phyloP scores from a whole-genome alignment of 1,140 invertebrate genomes.

The Drosophila dunni region DNA sequence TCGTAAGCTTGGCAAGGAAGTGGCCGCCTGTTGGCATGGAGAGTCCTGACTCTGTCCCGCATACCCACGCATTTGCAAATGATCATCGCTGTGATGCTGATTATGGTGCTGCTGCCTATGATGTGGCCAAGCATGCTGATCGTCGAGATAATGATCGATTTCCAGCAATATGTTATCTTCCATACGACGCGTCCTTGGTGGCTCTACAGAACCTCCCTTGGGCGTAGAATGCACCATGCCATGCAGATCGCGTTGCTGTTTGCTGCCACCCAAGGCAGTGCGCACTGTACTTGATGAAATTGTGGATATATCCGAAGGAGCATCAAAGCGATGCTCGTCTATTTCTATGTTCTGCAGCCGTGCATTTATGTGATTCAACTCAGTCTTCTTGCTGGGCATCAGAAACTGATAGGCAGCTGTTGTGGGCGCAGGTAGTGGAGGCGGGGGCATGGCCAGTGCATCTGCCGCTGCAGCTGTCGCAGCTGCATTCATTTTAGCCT shows the following conservation, averaged over 20 bases:
- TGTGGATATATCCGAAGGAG: constrained; percentile 72
- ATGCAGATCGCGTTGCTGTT: constrained; percentile 27
- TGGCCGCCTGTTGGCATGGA: constrained; percentile 28
- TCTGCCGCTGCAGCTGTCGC: constrained; percentile 40
- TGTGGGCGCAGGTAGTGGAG: constrained; percentile 37
- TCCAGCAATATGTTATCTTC: constrained; percentile 71
- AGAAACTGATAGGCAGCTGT: constrained; percentile 73
- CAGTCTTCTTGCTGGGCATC: constrained; percentile 67
- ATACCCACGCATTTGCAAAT: constrained; percentile 43
- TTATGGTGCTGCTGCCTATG: constrained; percentile 51
- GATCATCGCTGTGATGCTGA: constrained; percentile 64
- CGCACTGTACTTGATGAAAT: constrained; percentile 75
- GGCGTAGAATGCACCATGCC: constrained; percentile 78
- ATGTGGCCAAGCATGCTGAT: constrained; percentile 19
- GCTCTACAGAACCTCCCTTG: constrained; percentile 55
- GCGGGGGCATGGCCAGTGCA: constrained; percentile 65
- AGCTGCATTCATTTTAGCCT: constrained; percentile 53
- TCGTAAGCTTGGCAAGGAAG: constrained; percentile 64
- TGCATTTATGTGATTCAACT: constrained; percentile 76
- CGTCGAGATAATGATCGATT: constrained; percentile 75
- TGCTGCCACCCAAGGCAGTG: constrained; percentile 44
- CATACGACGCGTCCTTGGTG: constrained; percentile 1
- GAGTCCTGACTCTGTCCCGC: constrained; percentile 25
- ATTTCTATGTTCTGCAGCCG: constrained; percentile 63
- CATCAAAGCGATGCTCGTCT: constrained; percentile 42